Evolutionary conservation across 1,140 invertebrate species (phyloP).

Genomic region (Ctenoplectra terminalis): DNA sequence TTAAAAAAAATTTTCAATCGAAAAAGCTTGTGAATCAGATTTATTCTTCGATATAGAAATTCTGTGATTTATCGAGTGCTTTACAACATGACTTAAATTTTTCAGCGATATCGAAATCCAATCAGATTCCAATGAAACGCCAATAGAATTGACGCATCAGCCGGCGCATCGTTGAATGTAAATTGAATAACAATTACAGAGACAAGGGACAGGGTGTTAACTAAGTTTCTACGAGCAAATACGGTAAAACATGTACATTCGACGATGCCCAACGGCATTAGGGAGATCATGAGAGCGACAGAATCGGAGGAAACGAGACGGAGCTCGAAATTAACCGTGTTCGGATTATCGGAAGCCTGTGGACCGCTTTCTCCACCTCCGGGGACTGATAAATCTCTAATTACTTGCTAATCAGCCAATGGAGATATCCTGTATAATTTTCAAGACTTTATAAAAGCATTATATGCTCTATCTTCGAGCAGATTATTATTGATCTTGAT

Average conservation of each 20-base stretch:
- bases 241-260: slow-evolving; percentile 45
- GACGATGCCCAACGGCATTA: background rate
- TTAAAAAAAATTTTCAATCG: background rate
- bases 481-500: too few relatives aligned
- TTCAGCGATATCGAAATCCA: slow-evolving; percentile 4
- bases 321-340: slow-evolving; percentile 24
- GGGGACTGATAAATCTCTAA: background rate
- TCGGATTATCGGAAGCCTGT: background rate
- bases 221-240: slow-evolving; percentile 33
- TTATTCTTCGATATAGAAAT: background rate
- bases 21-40: background rate
- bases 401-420: slow-evolving; percentile 5
- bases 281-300: background rate
- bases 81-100: too few relatives aligned
- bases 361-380: background rate
- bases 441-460: background rate
- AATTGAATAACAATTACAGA: slow-evolving; percentile 60
- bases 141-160: slow-evolving; percentile 55
- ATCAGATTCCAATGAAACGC: slow-evolving; percentile 33
- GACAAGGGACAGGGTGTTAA: slow-evolving; percentile 7
- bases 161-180: slow-evolving; percentile 49
- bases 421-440: too few relatives aligned
- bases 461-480: background rate
- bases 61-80: too few relatives aligned
- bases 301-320: background rate